Evolutionary conservation across 1,140 invertebrate genomes (phyloP).

Genomic region (Pseudomyrmex pallidus): DNA sequence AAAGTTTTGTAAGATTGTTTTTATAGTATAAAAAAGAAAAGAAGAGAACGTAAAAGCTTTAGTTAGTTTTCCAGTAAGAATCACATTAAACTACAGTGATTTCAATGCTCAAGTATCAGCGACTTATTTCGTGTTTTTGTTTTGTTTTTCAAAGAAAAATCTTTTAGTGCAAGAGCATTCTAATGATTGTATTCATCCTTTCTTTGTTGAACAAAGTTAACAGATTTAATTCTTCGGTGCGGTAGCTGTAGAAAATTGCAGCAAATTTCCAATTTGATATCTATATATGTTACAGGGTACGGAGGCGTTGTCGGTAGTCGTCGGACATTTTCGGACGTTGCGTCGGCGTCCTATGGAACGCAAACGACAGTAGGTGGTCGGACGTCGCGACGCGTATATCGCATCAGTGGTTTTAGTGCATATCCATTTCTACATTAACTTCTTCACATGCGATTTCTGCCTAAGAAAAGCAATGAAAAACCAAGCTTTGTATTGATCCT

Average conservation of each 20-base stretch:
- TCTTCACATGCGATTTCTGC: background rate
- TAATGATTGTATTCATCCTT: background rate
- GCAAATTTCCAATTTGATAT: background rate
- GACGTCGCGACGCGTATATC: conserved; percentile 74
- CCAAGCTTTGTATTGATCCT: background rate
- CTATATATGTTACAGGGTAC: background rate
- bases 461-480: background rate
- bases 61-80: no score
- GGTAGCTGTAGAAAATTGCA: conserved; percentile 23
- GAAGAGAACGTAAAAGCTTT: no score
- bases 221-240: background rate
- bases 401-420: conserved; percentile 1
- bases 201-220: background rate
- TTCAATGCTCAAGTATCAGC: no score
- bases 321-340: conserved; percentile 69
- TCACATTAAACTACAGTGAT: no score
- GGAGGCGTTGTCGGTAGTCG: conserved; percentile 64
- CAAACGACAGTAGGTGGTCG: conserved; percentile 72
- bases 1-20: no score
- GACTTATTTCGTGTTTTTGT: no score
- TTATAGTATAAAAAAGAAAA: no score
- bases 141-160: no score
- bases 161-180: no score
- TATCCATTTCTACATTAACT: background rate
- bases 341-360: conserved; percentile 62